Base-by-base conservation (phyloP, 35 echinoderm and acorn worm genomes). In the Apostichopus japonicus region DNA sequence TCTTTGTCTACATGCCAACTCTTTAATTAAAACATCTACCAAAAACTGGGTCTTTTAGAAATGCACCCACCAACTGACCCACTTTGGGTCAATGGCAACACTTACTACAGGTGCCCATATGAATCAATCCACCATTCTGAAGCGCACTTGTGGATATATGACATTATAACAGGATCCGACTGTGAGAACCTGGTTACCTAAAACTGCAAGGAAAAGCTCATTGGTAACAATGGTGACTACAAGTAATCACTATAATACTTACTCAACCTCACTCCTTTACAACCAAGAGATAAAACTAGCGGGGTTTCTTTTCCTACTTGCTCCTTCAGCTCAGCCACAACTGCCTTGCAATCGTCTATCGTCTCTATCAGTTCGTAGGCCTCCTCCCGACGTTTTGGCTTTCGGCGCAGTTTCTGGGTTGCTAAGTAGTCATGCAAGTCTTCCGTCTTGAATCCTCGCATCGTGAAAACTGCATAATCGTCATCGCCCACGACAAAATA, bases 391-490 rank as follows among this genome's bases (percentile, higher is more conserved):
- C 86, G 57, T 54, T n/a, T 67, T 24, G 61, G 86, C 86, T 89
- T 89, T 8, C 17, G 54, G 19, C 86, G 56, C 16, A 89, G 86
- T 22, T 89, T 89, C 62, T 89, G 86, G 23, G 86, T 89, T n/a
- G 86, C 86, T 73, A 89, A 73, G 24, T 65, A 89, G 33, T 89
- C 86, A 27, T 89, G 86, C 24, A 89, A 54, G 86, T 89, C 86
- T 54, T 89, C 86, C 6, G 86, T 89, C 62, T 89, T 89, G 86
- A 89, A 89, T 14, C 86, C 86, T 54, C 86, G 56, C 86, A 89
- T 89, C 3, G 86, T 89, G 22, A 72, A 89, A 23, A 89, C 86
- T 53, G 62, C n/a, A 73, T 89, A 89, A 21, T 65, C 67, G 53
- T 89, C 86, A 51, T 89, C 86, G 17, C 86, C 63, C 4, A 89